Conservation (phyloP, 2,113 vertebrate genomes). For the Struthidea cinerea region DNA sequence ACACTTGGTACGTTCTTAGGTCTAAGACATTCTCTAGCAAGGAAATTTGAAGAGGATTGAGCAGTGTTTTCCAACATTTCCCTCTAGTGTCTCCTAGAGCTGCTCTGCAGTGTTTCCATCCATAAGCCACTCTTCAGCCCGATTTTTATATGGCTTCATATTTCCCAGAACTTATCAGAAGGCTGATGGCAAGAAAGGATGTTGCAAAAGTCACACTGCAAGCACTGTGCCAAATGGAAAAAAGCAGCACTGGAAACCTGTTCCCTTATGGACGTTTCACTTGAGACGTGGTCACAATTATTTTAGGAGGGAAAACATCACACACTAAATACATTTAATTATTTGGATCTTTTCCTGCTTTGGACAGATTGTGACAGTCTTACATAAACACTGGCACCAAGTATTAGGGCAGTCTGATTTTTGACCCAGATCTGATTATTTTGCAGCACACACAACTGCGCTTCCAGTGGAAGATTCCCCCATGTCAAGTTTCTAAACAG, state of each 20-base stretch:
- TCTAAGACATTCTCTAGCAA: background rate
- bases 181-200: background rate
- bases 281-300: background rate
- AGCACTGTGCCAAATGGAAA: background rate
- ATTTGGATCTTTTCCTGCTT: background rate
- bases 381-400: background rate
- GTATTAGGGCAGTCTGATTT: background rate
- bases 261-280: background rate
- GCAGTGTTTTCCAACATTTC: background rate
- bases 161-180: background rate
- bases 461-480: background rate
- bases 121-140: background rate
- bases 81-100: background rate
- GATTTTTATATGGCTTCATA: background rate
- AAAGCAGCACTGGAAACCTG: background rate
- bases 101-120: background rate
- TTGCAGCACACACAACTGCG: background rate
- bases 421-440: background rate
- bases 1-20: background rate
- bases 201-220: background rate
- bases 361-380: background rate
- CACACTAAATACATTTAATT: background rate
- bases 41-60: background rate
- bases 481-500: background rate
- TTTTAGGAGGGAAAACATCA: background rate